Evolutionary conservation across 2,113 vertebrate species (phyloP).

Genomic region (Chaetura pelagica): DNA sequence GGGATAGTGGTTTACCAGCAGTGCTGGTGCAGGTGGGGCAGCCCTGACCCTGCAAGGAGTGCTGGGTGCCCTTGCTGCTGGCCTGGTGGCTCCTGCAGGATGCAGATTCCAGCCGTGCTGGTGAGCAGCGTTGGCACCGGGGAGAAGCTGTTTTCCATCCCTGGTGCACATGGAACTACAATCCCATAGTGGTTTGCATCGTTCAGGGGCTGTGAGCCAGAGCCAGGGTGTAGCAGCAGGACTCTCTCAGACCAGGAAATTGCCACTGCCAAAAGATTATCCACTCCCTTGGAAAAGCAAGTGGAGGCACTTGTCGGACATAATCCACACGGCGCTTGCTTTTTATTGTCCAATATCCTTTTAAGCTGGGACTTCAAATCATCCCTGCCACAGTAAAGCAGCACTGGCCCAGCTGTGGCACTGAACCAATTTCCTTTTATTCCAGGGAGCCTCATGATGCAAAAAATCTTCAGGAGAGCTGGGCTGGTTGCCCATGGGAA

Average conservation of each 20-base stretch:
- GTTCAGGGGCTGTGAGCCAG: background rate
- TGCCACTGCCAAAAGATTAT: background rate
- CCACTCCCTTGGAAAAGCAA: background rate
- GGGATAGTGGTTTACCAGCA: background rate
- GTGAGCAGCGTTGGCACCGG: rapidly evolving
- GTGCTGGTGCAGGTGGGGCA: background rate
- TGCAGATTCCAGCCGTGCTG: background rate
- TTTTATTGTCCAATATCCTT: constrained; percentile 70
- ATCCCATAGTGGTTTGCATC: background rate
- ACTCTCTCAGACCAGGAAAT: background rate
- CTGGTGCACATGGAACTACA: background rate
- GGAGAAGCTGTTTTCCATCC: background rate
- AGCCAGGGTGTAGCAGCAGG: background rate
- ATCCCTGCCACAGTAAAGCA: background rate
- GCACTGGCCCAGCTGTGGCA: rapidly evolving
- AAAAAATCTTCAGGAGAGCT: constrained; percentile 16
- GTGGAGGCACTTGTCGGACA: constrained; percentile 22
- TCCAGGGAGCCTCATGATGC: background rate
- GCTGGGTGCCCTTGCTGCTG: background rate
- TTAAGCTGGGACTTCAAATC: constrained; percentile 62
- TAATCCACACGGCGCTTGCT: constrained; percentile 32
- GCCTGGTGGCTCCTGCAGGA: rapidly evolving
- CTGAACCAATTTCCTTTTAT: constrained; percentile 46
- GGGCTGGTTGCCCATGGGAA: constrained; percentile 13
- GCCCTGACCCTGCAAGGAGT: rapidly evolving